Percentiles rank a stretch among this genome's conserved stretches.
Conservation (phyloP, 2,797 vertebrate species). For the Erithacus rubecula region DNA sequence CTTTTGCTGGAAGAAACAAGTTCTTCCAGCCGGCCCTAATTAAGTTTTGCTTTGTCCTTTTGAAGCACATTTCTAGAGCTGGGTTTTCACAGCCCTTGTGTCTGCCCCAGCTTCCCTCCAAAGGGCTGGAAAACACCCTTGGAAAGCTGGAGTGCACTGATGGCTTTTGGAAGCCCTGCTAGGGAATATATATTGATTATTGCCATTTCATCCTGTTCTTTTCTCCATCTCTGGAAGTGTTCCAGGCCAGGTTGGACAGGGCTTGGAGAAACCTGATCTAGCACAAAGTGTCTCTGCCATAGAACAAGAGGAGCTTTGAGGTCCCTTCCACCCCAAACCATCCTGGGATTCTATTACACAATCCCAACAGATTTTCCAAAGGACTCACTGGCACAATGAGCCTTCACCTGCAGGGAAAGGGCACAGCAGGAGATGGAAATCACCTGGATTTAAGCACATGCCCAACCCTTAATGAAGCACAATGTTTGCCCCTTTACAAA, state of each 20-base stretch:
- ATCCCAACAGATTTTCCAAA: background rate
- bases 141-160: background rate
- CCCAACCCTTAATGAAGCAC: background rate
- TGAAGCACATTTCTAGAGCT: background rate
- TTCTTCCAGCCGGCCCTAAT: background rate
- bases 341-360: background rate
- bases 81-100: background rate
- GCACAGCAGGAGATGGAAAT: background rate
- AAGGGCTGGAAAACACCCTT: background rate
- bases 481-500: background rate
- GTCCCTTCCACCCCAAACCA: background rate
- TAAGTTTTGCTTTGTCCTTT: background rate
- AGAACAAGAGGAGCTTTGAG: background rate
- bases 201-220: background rate
- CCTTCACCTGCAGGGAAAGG: background rate
- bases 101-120: background rate
- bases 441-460: background rate
- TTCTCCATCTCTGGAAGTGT: background rate
- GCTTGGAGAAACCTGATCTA: too few relatives aligned
- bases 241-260: background rate
- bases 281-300: background rate
- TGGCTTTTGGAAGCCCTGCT: background rate
- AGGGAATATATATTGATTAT: background rate
- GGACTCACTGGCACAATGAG: background rate
- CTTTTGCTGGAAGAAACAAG: background rate